A percentile compares a stretch with the other conserved stretches of the same genome.
Conservation (phyloP, 2,888 invertebrate genomes). For the Hesperia comma region DNA sequence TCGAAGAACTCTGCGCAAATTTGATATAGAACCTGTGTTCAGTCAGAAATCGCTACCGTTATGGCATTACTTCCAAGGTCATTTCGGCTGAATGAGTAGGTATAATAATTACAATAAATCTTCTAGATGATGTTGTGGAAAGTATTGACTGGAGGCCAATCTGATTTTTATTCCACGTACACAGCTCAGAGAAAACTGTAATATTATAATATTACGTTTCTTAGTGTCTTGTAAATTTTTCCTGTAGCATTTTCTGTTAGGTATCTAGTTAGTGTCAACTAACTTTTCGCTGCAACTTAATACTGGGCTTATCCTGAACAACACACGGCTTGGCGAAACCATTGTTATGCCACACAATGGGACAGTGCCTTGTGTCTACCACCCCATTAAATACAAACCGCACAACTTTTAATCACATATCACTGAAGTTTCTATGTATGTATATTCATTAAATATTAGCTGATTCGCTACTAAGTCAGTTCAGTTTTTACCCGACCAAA, state of each 20-base stretch:
- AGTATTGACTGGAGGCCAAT: neutral
- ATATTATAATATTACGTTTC: neutral
- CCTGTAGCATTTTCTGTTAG: slow-evolving; percentile 6
- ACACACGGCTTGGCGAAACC: slow-evolving; percentile 5
- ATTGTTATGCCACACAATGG: slow-evolving; percentile 13
- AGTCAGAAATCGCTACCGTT: neutral
- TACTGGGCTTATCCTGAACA: slow-evolving; percentile 18
- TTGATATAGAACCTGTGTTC: slow-evolving; percentile 15
- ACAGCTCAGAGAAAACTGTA: neutral
- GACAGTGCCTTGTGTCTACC: neutral
- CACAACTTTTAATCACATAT: neutral
- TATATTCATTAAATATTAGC: no score
- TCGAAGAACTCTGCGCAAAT: slow-evolving; percentile 20
- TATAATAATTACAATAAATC: slow-evolving; percentile 8
- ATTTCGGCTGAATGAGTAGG: neutral
- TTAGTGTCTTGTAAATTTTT: neutral
- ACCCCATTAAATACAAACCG: slow-evolving; percentile 2
- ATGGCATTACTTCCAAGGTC: slow-evolving; percentile 7
- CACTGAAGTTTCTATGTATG: no score
- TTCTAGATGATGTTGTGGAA: neutral
- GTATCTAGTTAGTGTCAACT: neutral
- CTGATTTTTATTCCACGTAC: neutral
- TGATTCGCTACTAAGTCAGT: no score
- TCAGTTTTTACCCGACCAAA: no score
- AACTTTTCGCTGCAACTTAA: slow-evolving; percentile 1